phyloP scores from a whole-genome alignment of 2,797 vertebrate genomes.

The Vireo griseus region DNA sequence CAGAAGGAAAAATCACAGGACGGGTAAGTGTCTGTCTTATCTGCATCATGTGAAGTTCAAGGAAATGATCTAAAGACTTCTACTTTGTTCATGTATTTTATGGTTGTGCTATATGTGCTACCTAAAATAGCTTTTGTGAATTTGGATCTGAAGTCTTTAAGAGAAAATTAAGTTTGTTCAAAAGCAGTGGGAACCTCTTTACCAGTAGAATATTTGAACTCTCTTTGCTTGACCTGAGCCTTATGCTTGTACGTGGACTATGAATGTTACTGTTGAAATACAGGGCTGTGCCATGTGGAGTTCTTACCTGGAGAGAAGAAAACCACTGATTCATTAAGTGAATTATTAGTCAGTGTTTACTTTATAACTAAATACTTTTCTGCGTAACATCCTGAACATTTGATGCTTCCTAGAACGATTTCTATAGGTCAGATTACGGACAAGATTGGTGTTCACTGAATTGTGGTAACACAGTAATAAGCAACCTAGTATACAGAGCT shows the following conservation, averaged over 20 bases:
- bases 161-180: background rate
- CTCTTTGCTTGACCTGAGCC: background rate
- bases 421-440: background rate
- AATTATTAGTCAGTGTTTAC: background rate
- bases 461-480: background rate
- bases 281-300: background rate
- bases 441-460: background rate
- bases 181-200: background rate
- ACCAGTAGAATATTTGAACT: background rate
- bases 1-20: constrained; percentile 98
- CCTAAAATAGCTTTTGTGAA: background rate
- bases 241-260: background rate
- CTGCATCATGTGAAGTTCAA: background rate
- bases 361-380: background rate
- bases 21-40: constrained; percentile 82
- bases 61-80: background rate
- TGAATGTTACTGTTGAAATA: background rate
- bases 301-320: background rate
- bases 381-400: background rate
- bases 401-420: background rate
- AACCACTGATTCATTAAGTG: background rate
- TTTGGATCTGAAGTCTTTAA: background rate
- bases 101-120: background rate
- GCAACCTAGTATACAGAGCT: background rate
- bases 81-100: background rate